These are phyloP conservation scores for Trilocha varians DNA, from an alignment of 2,888 invertebrate genomes.

Conservation along the genomic window DNA sequence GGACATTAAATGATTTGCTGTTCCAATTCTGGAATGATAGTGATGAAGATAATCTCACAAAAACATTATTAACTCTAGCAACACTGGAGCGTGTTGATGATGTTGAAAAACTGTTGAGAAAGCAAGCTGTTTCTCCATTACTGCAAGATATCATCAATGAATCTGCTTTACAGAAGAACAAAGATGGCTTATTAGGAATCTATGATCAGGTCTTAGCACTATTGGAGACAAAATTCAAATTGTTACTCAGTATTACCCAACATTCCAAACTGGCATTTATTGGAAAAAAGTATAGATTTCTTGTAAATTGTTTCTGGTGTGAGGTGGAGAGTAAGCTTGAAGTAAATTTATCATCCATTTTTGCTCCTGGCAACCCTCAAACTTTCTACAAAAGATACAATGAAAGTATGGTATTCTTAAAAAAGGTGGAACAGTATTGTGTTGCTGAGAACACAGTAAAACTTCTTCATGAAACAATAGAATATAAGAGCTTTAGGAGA, in stretches of 20 bases:
- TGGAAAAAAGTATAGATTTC: conserved; percentile 54
- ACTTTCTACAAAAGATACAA: conserved; percentile 87
- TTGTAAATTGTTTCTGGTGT: conserved; percentile 91
- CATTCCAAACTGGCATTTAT: conserved; percentile 61
- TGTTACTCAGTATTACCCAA: conserved; percentile 65
- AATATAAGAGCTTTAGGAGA: conserved; percentile 84
- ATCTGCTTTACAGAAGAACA: conserved; percentile 73
- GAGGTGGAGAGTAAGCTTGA: conserved; percentile 87
- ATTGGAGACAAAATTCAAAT: conserved; percentile 78
- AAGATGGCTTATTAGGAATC: conserved; percentile 78
- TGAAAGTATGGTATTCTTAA: conserved; percentile 83
- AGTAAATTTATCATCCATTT: conserved; percentile 86
- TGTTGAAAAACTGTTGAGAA: conserved; percentile 81
- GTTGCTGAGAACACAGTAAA: conserved; percentile 70
- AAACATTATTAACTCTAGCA: conserved; percentile 74
- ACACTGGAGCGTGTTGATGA: conserved; percentile 78
- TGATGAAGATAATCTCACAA: conserved; percentile 70
- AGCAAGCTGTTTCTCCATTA: conserved; percentile 78
- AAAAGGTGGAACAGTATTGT: conserved; percentile 79
- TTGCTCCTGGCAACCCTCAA: conserved; percentile 94
- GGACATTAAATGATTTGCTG: conserved; percentile 55
- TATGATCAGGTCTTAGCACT: conserved; percentile 81
- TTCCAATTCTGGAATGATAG: conserved; percentile 70
- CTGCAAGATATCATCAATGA: conserved; percentile 82
- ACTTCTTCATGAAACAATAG: conserved; percentile 76